Conservation (phyloP, 1,140 invertebrate genomes). For the Latrodectus geometricus region DNA sequence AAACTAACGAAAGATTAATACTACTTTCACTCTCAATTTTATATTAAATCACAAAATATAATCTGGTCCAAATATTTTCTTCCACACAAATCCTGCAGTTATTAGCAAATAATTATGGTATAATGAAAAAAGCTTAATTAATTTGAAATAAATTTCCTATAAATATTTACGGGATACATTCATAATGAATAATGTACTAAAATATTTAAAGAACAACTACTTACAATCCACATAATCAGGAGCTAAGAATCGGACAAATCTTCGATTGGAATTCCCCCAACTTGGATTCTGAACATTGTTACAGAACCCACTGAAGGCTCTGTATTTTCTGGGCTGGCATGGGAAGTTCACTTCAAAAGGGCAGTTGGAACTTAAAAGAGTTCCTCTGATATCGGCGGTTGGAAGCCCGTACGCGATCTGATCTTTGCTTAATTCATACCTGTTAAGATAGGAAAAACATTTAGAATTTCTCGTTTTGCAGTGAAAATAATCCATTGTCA, state of each 20-base stretch:
- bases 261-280: conserved; percentile 84
- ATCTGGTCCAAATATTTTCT: too few species aligned
- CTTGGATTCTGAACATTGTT: conserved; percentile 92
- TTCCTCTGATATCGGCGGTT: conserved; percentile 70
- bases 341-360: conserved; percentile 71
- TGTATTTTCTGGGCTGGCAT: conserved; percentile 72
- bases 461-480: neutral
- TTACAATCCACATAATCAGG: conserved; percentile 87
- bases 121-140: too few species aligned
- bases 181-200: too few species aligned
- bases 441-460: conserved; percentile 60
- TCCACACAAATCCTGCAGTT: too few species aligned
- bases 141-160: too few species aligned
- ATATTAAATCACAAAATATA: too few species aligned
- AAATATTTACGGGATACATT: too few species aligned
- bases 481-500: too few species aligned
- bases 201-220: neutral
- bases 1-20: too few species aligned
- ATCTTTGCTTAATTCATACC: conserved; percentile 69
- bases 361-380: conserved; percentile 69
- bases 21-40: too few species aligned
- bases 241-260: conserved; percentile 80
- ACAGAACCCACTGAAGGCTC: conserved; percentile 90
- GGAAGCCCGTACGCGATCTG: conserved; percentile 72
- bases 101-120: too few species aligned